Evolutionary conservation across 2,113 vertebrate genomes (phyloP), one percentile per base, ranked within the genome.

Genomic region (Corynorhinus townsendii): DNA sequence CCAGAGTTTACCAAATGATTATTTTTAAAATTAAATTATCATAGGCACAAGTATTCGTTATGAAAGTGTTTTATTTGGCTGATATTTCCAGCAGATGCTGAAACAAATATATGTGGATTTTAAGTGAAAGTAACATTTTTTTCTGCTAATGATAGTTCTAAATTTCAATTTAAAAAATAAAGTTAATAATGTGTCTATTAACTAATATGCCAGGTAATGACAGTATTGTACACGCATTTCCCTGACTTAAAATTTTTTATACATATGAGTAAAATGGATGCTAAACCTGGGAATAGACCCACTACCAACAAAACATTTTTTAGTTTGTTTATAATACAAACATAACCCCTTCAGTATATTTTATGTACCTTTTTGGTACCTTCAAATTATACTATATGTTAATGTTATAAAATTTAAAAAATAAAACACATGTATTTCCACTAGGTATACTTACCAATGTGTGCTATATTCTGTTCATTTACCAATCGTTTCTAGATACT

Each of bases 41-140:
- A 68, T 68, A 82, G 4, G 5, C 35, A 49, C 24, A 3, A 47
- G 0, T 10, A 81, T 92, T 92, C 30, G 10, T 43, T 95, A 82
- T 77, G 30, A 91, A 87, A 90, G 47, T 83, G 8, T 76, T 93
- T 90, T 84, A 87, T 26, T 64, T 95, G 54, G 20, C 38, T 90
- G 40, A 73, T 88, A 91, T 64, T 96, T 73, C 26, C 45, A 80
- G 30, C 47, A 80, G 4, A 85, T 90, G 22, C 87, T 91, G 35
- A 96, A 95, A 90, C 4, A 90, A 79, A n/a, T 79, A 40, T 68
- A 24, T 73, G 52, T 93, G 26, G 76, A 81, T 95, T 90, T 92
- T 92, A 80, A 85, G 52, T 92, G 17, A 86, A 38, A 30, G 59
- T 72, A 91, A 59, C 33, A 38, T 66, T 69, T 95, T 89, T 89